phyloP scores from a whole-genome alignment of 2,113 vertebrate genomes.

The Seriola rivoliana region DNA sequence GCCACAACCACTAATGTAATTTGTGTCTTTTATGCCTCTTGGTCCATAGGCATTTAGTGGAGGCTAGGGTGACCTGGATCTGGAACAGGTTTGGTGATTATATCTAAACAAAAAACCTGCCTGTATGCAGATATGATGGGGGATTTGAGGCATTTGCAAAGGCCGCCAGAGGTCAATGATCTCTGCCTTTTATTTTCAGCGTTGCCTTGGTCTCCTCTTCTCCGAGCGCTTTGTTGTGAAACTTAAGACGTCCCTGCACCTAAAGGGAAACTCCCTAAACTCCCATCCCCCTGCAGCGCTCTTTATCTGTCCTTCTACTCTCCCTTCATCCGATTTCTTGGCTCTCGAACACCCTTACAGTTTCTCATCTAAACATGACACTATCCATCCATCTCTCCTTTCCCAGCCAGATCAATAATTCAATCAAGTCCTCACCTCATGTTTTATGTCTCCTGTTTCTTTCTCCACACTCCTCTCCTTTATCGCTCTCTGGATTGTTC shows the following conservation, averaged over 20 bases:
- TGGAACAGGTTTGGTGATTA: neutral
- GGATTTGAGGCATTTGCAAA: neutral
- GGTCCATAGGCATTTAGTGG: neutral
- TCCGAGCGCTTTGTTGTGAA: constrained; percentile 61
- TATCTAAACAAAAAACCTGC: neutral
- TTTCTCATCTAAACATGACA: constrained; percentile 67
- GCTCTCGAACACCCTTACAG: neutral
- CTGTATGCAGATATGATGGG: neutral
- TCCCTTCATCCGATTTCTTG: constrained; percentile 40
- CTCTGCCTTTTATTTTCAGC: constrained; percentile 25
- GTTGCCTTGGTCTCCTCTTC: constrained; percentile 11
- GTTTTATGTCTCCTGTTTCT: constrained; percentile 46
- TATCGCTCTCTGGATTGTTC: neutral
- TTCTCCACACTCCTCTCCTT: constrained; percentile 1
- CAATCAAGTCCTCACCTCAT: constrained; percentile 53
- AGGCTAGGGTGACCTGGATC: constrained; percentile 1
- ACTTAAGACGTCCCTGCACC: constrained; percentile 17
- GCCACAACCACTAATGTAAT: neutral
- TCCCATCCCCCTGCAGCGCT: neutral
- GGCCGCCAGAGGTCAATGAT: constrained; percentile 16
- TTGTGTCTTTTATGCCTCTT: neutral
- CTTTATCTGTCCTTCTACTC: constrained; percentile 18
- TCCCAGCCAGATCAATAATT: constrained; percentile 83
- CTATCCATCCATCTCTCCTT: constrained; percentile 71
- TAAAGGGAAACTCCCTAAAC: constrained; percentile 49